phyloP scores from a whole-genome alignment of 92 coral and sea anemone genomes.

The Siderastrea siderea region DNA sequence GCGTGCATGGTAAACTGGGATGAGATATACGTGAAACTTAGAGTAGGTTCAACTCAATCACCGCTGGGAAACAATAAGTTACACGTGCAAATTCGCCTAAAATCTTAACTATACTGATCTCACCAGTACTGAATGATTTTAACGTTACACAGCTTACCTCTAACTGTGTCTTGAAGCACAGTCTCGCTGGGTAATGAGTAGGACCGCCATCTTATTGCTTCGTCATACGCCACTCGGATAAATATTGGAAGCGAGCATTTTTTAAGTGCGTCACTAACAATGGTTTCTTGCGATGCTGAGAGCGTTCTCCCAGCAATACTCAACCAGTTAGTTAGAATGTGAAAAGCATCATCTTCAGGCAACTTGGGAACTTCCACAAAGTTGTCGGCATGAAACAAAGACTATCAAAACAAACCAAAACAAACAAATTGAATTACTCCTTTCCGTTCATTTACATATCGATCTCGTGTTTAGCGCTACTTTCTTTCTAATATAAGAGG shows the following conservation, averaged over 20 bases:
- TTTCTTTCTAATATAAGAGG: too few relatives aligned
- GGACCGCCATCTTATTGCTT: slow-evolving; percentile 81
- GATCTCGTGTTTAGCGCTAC: too few relatives aligned
- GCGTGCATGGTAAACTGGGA: too few relatives aligned
- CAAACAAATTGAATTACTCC: neutral
- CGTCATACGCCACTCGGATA: slow-evolving; percentile 81
- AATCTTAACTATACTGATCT: too few relatives aligned
- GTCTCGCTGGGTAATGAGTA: slow-evolving; percentile 61
- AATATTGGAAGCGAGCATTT: slow-evolving; percentile 78
- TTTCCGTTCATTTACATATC: too few relatives aligned
- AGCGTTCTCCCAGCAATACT: slow-evolving; percentile 66
- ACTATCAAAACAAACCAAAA: slow-evolving; percentile 39
- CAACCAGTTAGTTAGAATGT: slow-evolving; percentile 66
- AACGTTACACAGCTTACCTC: slow-evolving; percentile 45
- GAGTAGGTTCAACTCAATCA: neutral
- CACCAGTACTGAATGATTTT: neutral
- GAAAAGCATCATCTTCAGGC: slow-evolving; percentile 71
- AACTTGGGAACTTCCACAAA: slow-evolving; percentile 77
- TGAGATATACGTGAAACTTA: too few relatives aligned
- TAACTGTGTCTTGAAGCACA: slow-evolving; percentile 72
- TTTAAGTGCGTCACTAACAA: slow-evolving; percentile 54
- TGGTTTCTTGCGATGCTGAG: slow-evolving; percentile 52
- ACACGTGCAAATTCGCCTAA: too few relatives aligned
- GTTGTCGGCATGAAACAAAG: slow-evolving; percentile 52
- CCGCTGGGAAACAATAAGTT: neutral